phyloP scores from a whole-genome alignment of 2,888 invertebrate genomes.

The Pammene fasciana region DNA sequence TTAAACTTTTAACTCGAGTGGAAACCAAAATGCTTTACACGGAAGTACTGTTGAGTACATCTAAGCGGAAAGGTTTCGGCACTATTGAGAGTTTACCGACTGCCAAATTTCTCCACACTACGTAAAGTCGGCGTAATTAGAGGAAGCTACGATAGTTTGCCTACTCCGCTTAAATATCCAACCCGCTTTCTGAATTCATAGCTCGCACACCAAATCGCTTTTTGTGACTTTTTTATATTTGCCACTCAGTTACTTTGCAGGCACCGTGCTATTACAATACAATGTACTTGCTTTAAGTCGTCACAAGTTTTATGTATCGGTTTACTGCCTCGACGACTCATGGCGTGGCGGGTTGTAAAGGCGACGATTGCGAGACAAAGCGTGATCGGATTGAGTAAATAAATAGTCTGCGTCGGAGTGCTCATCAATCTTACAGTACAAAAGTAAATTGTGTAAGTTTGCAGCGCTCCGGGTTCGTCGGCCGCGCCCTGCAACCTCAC shows the following conservation, averaged over 20 bases:
- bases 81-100: slow-evolving; percentile 60
- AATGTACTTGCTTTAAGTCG: slow-evolving; percentile 53
- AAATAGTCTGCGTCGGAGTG: slow-evolving; percentile 74
- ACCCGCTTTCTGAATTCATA: slow-evolving; percentile 58
- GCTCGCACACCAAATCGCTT: slow-evolving; percentile 54
- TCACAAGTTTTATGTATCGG: slow-evolving; percentile 66
- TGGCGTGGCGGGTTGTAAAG: slow-evolving; percentile 70
- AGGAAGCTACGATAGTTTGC: slow-evolving; percentile 60
- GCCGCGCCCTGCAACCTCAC: slow-evolving; percentile 74
- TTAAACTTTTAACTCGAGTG: slow-evolving; percentile 38
- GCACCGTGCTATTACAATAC: slow-evolving; percentile 47
- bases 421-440: slow-evolving; percentile 77
- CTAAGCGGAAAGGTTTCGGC: slow-evolving; percentile 54
- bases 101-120: slow-evolving; percentile 68
- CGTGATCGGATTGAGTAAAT: slow-evolving; percentile 80
- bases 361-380: slow-evolving; percentile 75
- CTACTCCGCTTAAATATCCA: slow-evolving; percentile 60
- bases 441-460: slow-evolving; percentile 76
- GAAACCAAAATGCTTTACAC: slow-evolving; percentile 35
- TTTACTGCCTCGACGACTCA: slow-evolving; percentile 66
- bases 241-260: slow-evolving; percentile 45
- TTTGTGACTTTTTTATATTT: slow-evolving; percentile 52
- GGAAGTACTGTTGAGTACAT: slow-evolving; percentile 41
- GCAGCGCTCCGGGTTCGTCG: slow-evolving; percentile 69
- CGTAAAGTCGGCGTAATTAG: slow-evolving; percentile 69